Percentiles rank a stretch among this genome's conserved stretches.
phyloP scores from a whole-genome alignment of 2,113 vertebrate genomes.

The Bujurquina vittata region DNA sequence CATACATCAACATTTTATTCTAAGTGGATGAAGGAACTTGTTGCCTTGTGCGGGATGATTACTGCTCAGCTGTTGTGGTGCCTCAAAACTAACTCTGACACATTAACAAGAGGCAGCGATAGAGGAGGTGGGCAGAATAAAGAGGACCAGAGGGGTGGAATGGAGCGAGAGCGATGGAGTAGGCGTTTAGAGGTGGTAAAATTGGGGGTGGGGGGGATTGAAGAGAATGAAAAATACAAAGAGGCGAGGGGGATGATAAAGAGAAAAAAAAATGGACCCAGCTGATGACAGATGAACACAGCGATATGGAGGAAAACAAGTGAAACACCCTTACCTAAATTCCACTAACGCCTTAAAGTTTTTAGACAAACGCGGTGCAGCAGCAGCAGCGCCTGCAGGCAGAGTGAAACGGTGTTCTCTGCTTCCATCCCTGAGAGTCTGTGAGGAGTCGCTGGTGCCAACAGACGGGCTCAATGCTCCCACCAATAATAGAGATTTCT shows the following conservation, averaged over 20 bases:
- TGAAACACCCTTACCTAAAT: conserved; percentile 59
- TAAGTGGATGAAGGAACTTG: conserved; percentile 30
- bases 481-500: conserved; percentile 45
- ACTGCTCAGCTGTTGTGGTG: neutral
- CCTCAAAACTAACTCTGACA: neutral
- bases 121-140: conserved; percentile 20
- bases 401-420: neutral
- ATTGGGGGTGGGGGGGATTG: neutral
- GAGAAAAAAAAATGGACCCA: neutral
- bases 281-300: neutral
- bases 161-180: conserved; percentile 9
- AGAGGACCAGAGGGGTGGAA: conserved; percentile 22
- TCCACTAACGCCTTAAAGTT: conserved; percentile 42
- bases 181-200: conserved; percentile 1
- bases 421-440: conserved; percentile 46
- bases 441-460: conserved; percentile 40
- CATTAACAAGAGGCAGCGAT: conserved; percentile 16
- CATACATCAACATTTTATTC: neutral
- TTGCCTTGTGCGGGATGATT: conserved; percentile 35
- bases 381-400: conserved; percentile 1
- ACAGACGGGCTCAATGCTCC: conserved; percentile 42
- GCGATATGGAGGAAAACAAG: conserved; percentile 1
- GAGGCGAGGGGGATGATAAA: neutral
- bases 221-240: neutral
- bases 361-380: neutral